Base-by-base conservation (phyloP, 2,113 vertebrate genomes). In the Xyliphius kryptos region DNA sequence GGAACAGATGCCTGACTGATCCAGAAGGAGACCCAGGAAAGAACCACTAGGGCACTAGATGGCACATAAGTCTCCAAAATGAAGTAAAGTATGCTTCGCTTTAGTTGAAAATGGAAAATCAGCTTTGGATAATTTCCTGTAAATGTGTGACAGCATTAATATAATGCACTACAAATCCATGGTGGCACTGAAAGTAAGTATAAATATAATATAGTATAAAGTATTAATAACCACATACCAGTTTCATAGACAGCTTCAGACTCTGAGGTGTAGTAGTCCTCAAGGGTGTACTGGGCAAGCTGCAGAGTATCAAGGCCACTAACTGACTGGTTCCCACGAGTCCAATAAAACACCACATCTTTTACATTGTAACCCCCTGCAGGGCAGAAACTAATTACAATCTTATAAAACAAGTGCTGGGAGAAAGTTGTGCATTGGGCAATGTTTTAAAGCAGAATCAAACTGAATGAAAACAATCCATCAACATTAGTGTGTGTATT, bases 21-120 rank as follows among this genome's bases (percentile, higher is more conserved):
- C 92, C 92, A 94, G 76, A 95, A 94, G 0, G 92, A 95, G 5
- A 94, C 91, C 92, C 91, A 92, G 7, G 92, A 95, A 49, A 94
- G 88, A 6, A 92, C 91, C 10, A 95, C 92, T 53, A 94, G 81
- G 12, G 93, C 83, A 75, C 88, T 92, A 3, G 92, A 94, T 38
- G 92, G 92, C 1, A 95, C 91, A 0, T 94, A 94, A 0, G 92
- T 93, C 79, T 95, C 91, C 48, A 93, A 73, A 75, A 94, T 92
- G 71, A 95, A 94, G 77, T 92, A 92, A 22, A 94, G 79, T 66
- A 95, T 93, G 80, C 91, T 95, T 73, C 91, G 88, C 77, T 89
- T 92, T 67, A 95, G 84, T 71, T 93, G 84, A 68, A 94, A 94
- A 76, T 94, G 91, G 75, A 94, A 93, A 14, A 94, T 86, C 65